phyloP scores from a whole-genome alignment of 2,888 invertebrate genomes.

The Cheilosia impressa region DNA sequence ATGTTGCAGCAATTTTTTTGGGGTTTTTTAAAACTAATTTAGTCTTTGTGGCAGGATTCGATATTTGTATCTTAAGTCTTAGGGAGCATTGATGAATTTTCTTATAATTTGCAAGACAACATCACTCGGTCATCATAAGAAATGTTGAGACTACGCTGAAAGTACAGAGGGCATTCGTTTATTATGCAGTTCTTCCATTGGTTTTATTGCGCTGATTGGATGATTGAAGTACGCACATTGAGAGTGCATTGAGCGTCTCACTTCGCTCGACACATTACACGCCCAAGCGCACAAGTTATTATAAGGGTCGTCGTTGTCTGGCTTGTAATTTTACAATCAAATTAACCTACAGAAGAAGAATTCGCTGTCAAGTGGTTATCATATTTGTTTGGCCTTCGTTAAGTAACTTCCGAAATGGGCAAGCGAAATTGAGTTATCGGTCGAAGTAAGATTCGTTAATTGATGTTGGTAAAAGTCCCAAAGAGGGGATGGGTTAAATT shows the following conservation, averaged over 20 bases:
- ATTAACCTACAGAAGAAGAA: constrained; percentile 56
- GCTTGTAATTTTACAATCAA: constrained; percentile 44
- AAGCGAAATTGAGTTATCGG: constrained; percentile 11
- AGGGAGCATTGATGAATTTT: constrained; percentile 38
- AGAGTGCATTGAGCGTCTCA: not conserved
- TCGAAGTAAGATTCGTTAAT: constrained; percentile 19
- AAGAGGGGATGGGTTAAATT: too few species aligned
- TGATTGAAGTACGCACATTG: constrained; percentile 32
- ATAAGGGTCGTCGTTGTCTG: constrained; percentile 58
- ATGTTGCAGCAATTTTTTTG: constrained; percentile 73
- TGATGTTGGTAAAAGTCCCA: not conserved
- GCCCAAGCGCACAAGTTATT: constrained; percentile 17
- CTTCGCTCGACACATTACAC: not conserved
- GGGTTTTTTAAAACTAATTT: constrained; percentile 27
- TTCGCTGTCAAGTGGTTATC: constrained; percentile 17
- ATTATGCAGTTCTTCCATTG: not conserved
- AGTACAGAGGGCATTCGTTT: not conserved
- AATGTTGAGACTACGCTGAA: constrained; percentile 35
- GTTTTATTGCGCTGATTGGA: constrained; percentile 28
- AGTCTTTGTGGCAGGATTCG: constrained; percentile 71
- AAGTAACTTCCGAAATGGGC: constrained; percentile 18
- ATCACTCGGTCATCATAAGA: constrained; percentile 54
- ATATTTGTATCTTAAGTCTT: constrained; percentile 47
- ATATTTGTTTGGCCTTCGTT: constrained; percentile 26
- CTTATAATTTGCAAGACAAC: constrained; percentile 15